Base-by-base conservation (phyloP, 2,113 vertebrate genomes). In the Mobula hypostoma region DNA sequence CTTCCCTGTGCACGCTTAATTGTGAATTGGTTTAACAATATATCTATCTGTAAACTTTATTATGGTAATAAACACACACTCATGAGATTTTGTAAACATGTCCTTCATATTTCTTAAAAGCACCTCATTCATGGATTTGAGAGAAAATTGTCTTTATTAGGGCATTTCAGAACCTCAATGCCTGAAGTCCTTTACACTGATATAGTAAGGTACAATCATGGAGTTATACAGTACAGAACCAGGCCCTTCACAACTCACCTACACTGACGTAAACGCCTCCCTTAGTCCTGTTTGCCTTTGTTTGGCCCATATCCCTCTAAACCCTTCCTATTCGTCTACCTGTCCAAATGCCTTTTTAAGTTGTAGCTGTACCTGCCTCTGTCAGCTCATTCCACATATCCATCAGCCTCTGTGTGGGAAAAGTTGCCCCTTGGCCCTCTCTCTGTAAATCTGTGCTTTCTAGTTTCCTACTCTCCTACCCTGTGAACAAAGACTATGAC, bases 1-100 rank as follows among this genome's bases (percentile, higher is more conserved):
- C 96, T 96, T 97, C 95, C 95, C 97, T 97, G 96, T 95, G 96
- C 96, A 97, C 96, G 95, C 97, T 97, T 97, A 96, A 96, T 95
- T 95, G 96, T 96, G 96, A 96, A 96, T 97, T 97, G 96, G 98
- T 97, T 97, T 96, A 96, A 97, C 96, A 97, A 95, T 97, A 96
- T 97, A 96, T 96, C 96, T 97, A 95, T 98, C 97, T 97, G 96
- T 97, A 96, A 98, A 97, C 97, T 95, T 97, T 99, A 98, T 98
- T 98, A 97, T 98, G 97, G 96, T 95, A 94, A 95, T 98, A 98
- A 99, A 97, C 98, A 97, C 97, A 97, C 97, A 96, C 96, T 98
- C 96, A 96, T 98, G 97, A 96, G 97, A 97, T 98, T 98, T 98
- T 98, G 96, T 96, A 96, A 97, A 95, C 94, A 95, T 96, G 96